phyloP scores from a whole-genome alignment of 1,140 invertebrate species.

The Neoseiulus cucumeris region DNA sequence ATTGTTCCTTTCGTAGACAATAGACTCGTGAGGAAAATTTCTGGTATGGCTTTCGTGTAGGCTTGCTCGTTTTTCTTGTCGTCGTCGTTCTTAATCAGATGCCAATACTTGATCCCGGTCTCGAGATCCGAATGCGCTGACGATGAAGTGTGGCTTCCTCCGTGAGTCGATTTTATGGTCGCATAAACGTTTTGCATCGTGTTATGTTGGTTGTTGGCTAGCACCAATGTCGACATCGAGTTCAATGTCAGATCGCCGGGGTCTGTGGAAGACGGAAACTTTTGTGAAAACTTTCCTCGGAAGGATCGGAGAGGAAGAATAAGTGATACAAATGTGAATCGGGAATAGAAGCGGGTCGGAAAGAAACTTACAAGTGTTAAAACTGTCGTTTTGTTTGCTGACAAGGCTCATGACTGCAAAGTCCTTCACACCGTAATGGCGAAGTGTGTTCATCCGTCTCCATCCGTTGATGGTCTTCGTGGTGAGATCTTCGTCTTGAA shows the following conservation, averaged over 20 bases:
- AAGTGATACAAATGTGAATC: too few relatives aligned
- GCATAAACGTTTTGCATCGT: constrained; percentile 9
- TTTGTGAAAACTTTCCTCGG: not conserved
- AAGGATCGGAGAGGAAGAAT: too few relatives aligned
- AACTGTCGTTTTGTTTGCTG: constrained; percentile 52
- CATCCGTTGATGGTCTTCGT: constrained; percentile 68
- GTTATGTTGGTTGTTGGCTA: constrained; percentile 23
- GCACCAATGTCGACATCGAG: constrained; percentile 49
- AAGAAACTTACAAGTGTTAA: constrained; percentile 17
- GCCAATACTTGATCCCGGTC: constrained; percentile 10
- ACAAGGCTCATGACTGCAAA: constrained; percentile 84
- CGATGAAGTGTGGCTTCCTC: not conserved
- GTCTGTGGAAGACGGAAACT: constrained; percentile 1
- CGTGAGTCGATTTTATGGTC: not conserved
- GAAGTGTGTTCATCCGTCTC: constrained; percentile 73
- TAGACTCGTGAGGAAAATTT: constrained; percentile 78
- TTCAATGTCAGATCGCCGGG: constrained; percentile 27
- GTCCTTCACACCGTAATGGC: constrained; percentile 79
- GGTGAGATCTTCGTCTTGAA: constrained; percentile 80
- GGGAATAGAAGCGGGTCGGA: not conserved
- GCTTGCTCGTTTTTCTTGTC: constrained; percentile 6
- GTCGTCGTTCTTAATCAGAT: constrained; percentile 8
- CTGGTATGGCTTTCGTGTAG: constrained; percentile 57
- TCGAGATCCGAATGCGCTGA: constrained; percentile 11
- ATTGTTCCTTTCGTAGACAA: constrained; percentile 85